Evolutionary conservation across 2,888 invertebrate genomes (phyloP), one percentile per base, ranked within the genome.

Genomic region (Resseliella maxima): DNA sequence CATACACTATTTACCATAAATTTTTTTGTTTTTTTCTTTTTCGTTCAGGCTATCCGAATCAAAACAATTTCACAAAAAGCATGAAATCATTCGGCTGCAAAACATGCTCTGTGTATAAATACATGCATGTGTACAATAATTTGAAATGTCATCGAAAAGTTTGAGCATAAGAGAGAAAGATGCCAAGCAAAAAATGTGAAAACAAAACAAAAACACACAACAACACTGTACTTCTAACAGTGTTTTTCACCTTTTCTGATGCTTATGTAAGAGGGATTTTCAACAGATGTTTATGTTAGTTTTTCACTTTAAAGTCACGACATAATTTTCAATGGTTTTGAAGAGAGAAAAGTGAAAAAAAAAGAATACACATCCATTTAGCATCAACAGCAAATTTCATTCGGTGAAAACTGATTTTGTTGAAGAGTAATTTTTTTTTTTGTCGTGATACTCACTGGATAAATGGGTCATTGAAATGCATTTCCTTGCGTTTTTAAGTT

Each of bases 201-300:
- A n/a, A n/a, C n/a, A n/a, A n/a, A n/a, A n/a, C n/a, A n/a, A n/a
- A n/a, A n/a, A n/a, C n/a, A n/a, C n/a, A n/a, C n/a, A n/a, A n/a
- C n/a, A n/a, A n/a, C n/a, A n/a, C 18, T 6, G 5, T 8, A 18
- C 41, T 41, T 41, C 41, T 41, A n/a, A n/a, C 10, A 21, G 15
- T 18, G 50, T 50, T 50, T 18, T 50, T 50, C 50, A 50, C 50
- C 50, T 50, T 50, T 50, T 10, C 21, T 18, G 50, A 2, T 50
- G 50, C 21, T 50, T 18, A 21, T 50, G 50, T 50, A 18, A 50
- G 15, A 50, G 18, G 50, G 50, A 50, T 50, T 50, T 50, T 50
- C 50, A 50, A 50, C 50, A 50, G 50, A 50, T 50, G 50, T 50
- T 50, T 50, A 50, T 50, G 50, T 50, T 50, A 21, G 50, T 50